Evolutionary conservation across 2,888 invertebrate genomes (phyloP), one percentile per base, ranked within the genome.

Genomic region (Megastigmus dorsalis): DNA sequence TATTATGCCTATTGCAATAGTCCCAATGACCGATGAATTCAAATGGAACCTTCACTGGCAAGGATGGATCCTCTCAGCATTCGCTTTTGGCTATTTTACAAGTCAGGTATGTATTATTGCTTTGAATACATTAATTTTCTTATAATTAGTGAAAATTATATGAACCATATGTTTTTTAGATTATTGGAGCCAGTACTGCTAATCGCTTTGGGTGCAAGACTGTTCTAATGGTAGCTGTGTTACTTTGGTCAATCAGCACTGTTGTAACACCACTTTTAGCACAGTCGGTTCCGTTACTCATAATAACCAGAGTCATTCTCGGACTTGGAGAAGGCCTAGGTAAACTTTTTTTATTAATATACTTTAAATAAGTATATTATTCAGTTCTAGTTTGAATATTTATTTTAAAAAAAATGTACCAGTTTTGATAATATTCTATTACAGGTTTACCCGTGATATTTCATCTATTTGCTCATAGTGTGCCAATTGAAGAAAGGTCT

Each of bases 1-100:
- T 5, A 92, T 94, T 66, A 94, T 94, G 94, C 94, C 94, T 0
- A 93, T 94, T 71, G 93, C 94, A 23, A 93, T 94, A 73, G 91
- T 94, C 38, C 93, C 91, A 3, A 93, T 94, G 93, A 91, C 93
- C 0, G 91, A 92, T 83, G 89, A 93, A 83, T 93, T 91, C 83
- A 90, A 92, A 66, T 94, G 93, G 93, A 91, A 90, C 74, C 86
- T 94, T 48, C 91, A 93, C 81, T 91, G 91, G 83, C 93, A 94
- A 83, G 94, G 94, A 62, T 93, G 93, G 93, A 92, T 94, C 60
- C 89, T 93, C 45, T 93, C 93, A 69, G 93, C 94, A 5, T 94
- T 94, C 88, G 93, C 94, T 38, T 92, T 93, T 76, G 94, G 94
- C 33, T 94, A 94, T 83, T 92, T 94, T 82, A 93, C 93, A 80